phyloP scores from a whole-genome alignment of 1,140 invertebrate genomes.

The Drosophila obscura region DNA sequence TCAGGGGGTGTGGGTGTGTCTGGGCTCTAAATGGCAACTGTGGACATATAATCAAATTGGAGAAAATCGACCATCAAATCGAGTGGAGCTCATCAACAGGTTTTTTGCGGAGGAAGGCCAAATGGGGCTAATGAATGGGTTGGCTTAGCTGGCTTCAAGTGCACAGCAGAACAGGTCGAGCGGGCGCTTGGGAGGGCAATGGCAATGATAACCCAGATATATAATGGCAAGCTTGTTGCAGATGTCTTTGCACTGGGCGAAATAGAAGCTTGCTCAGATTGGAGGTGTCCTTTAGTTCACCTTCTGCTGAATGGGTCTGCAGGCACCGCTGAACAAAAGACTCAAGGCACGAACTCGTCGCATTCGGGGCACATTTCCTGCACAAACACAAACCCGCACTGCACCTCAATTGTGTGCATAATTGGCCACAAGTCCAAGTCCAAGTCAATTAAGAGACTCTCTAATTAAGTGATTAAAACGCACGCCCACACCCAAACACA shows the following conservation, averaged over 20 bases:
- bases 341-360: conserved; percentile 72
- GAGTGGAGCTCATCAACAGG: conserved; percentile 27
- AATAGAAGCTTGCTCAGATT: too few species aligned
- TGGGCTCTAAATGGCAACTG: conserved; percentile 32
- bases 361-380: conserved; percentile 56
- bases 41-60: conserved; percentile 37
- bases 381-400: conserved; percentile 9
- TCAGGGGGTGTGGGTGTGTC: conserved; percentile 14
- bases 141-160: not conserved
- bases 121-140: conserved; percentile 43
- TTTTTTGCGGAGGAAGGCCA: conserved; percentile 31
- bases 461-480: conserved; percentile 83
- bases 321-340: conserved; percentile 63
- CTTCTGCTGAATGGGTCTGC: not conserved
- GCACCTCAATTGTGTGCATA: conserved; percentile 62
- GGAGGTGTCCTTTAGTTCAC: too few species aligned
- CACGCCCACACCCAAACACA: conserved; percentile 37
- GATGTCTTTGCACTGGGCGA: not conserved
- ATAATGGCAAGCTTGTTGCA: not conserved
- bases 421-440: conserved; percentile 59
- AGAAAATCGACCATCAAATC: conserved; percentile 41
- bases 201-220: conserved; percentile 31
- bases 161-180: conserved; percentile 21
- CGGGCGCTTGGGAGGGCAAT: conserved; percentile 19
- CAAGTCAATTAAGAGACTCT: conserved; percentile 70